Evolutionary conservation across 2,797 vertebrate genomes (phyloP), one percentile per base, ranked within the genome.

Genomic region (Microtus californicus): DNA sequence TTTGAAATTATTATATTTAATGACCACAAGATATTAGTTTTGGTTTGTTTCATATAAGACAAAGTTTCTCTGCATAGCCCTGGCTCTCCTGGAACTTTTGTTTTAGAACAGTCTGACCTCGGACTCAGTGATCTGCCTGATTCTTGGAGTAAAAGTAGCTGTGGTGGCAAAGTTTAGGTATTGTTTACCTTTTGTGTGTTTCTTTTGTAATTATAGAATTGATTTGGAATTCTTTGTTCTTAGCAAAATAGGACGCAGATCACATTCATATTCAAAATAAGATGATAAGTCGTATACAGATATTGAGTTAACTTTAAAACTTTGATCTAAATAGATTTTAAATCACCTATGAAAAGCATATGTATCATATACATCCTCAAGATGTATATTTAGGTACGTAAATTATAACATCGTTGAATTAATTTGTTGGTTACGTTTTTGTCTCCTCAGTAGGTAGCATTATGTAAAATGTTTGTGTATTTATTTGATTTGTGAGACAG

Each of bases 191-290:
- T 93, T 92, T 87, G 14, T 88, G 37, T 74, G 3, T 77, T 90
- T 40, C 15, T 63, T 97, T 43, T 69, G 4, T n/a, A 91, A 89
- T 80, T 29, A 48, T 74, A 21, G 93, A 95, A 67, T 11, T 40
- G n/a, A 87, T 77, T 95, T 90, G 94, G 37, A 94, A 87, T 56
- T 40, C 34, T 94, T 88, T 88, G 31, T 56, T 43, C 27, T 80
- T 86, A 69, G 4, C 4, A 34, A 83, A 80, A 88, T 74, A 12
- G 91, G 91, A 91, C 4, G 76, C 2, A 45, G 34, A 13, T 34
- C 14, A 43, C 5, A 59, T 9, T n/a, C 8, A 59, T 9, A 80
- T 3, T 29, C 12, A 61, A 12, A 78, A 15, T 37, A 76, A 2
- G 15, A 87, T 51, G 5, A 76, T 96, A 94, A 77, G 17, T 31